Evolutionary conservation across 1,140 invertebrate genomes (phyloP).

Genomic region (Philaenus spumarius): DNA sequence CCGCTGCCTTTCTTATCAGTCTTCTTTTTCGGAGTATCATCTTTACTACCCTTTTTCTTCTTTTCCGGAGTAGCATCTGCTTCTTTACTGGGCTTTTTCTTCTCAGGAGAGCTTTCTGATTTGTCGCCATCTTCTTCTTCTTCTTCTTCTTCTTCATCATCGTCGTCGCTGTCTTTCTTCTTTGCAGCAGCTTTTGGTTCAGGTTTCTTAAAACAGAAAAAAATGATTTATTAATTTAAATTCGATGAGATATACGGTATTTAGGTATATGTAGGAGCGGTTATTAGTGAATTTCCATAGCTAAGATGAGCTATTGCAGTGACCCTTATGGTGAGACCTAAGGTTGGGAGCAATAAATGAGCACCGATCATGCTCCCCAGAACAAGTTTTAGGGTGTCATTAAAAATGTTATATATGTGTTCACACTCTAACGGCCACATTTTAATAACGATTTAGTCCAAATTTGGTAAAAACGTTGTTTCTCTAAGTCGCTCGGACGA

Average conservation of each 20-base stretch:
- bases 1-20: constrained; percentile 31
- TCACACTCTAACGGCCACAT: too few species aligned
- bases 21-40: constrained; percentile 17
- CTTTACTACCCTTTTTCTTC: constrained; percentile 21
- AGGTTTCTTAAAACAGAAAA: constrained; percentile 24
- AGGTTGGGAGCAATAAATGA: too few species aligned
- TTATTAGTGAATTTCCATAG: neutral
- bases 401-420: too few species aligned
- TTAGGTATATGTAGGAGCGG: neutral
- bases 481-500: too few species aligned
- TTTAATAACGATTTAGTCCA: too few species aligned
- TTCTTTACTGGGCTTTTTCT: constrained; percentile 25
- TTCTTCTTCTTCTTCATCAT: neutral
- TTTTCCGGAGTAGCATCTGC: constrained; percentile 25
- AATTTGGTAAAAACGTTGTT: too few species aligned
- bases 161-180: constrained; percentile 5
- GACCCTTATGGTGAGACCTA: too few species aligned
- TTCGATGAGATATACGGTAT: neutral
- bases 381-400: too few species aligned
- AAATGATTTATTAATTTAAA: neutral
- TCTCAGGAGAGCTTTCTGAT: constrained; percentile 25
- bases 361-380: too few species aligned
- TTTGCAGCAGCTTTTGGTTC: constrained; percentile 16
- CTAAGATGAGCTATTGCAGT: neutral
- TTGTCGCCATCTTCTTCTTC: constrained; percentile 13